These are phyloP conservation scores for Emydoidea blandingii DNA, from an alignment of 2,797 vertebrate genomes.

Conservation along the genomic window DNA sequence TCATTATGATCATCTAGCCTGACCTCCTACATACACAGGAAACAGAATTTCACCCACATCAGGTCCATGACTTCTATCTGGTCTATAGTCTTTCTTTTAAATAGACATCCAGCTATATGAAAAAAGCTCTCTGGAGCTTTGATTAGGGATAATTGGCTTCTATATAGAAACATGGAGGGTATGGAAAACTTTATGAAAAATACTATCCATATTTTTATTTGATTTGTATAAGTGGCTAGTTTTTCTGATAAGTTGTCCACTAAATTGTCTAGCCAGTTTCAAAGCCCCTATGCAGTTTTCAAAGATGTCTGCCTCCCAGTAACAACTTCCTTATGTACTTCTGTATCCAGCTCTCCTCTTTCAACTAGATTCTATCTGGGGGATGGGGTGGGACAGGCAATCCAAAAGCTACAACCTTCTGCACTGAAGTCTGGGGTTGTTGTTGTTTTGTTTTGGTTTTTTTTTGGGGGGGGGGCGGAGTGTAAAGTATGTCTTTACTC, in stretches of 20 bases:
- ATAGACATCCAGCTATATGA: not conserved
- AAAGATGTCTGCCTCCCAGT: not conserved
- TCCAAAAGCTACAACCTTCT: not conserved
- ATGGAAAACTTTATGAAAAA: not conserved
- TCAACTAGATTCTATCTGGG: not conserved
- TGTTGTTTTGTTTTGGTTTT: not conserved
- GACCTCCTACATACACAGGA: not conserved
- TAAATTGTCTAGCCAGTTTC: not conserved
- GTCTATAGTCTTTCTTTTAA: not conserved
- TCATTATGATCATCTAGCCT: not conserved
- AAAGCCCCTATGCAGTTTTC: not conserved
- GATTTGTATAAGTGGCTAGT: not conserved
- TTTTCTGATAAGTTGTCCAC: not conserved
- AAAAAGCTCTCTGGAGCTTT: not conserved
- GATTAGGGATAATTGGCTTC: not conserved
- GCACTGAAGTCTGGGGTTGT: not conserved
- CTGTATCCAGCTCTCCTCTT: not conserved
- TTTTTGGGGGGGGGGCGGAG: too few relatives aligned
- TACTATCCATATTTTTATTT: not conserved
- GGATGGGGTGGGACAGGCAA: not conserved
- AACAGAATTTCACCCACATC: not conserved
- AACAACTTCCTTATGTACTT: not conserved
- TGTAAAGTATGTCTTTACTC: not conserved
- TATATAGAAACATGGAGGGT: not conserved
- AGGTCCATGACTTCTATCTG: not conserved